Evolutionary conservation across 2,797 vertebrate genomes (phyloP), one percentile per base, ranked within the genome.

Genomic region (Sebastes minor): DNA sequence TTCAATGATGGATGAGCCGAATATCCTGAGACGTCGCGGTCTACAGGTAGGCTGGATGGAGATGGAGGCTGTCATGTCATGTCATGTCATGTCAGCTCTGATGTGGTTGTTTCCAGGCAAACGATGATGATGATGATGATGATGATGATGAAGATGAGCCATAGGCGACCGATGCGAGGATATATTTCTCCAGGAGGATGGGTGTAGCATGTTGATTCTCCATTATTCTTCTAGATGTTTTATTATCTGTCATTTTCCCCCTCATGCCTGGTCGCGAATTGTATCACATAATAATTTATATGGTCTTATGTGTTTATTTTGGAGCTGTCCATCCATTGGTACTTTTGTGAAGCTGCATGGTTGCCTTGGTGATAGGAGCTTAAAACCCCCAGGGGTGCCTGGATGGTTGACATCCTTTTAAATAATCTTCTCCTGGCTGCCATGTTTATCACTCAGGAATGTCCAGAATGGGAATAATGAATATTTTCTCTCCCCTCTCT

Each of bases 11-110:
- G 94, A 95, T 53, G 94, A 95, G 81, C 95, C 95, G 72, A 96
- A 96, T 65, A 95, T 96, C 84, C 84, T 96, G 72, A 94, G 95
- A 81, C 95, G 95, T 55, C 95, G 95, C 27, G 95, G 95, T 78
- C 90, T 96, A 4, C 95, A 95, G 95, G 95, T 96, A 95, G n/a
- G 33, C n/a, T 63, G 3, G 88, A 81, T 7, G 2, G 3, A 25
- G 88, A 81, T 7, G 2, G 3, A 27, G 3, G 16, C 22, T 70
- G 38, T 16, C 63, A 46, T 55, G 71, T 38, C n/a, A 38, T 57
- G 76, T 46, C 35, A 35, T 55, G 74, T 38, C n/a, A 35, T 57
- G 76, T 49, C 64, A 53, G 46, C 11, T 28, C 20, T 8, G 20
- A 56, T 28, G 27, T 32, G 61, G n/a, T 30, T 65, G 79, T 89